Evolutionary conservation across 2,113 vertebrate genomes (phyloP), one percentile per base, ranked within the genome.

Genomic region (Carassius gibelio): DNA sequence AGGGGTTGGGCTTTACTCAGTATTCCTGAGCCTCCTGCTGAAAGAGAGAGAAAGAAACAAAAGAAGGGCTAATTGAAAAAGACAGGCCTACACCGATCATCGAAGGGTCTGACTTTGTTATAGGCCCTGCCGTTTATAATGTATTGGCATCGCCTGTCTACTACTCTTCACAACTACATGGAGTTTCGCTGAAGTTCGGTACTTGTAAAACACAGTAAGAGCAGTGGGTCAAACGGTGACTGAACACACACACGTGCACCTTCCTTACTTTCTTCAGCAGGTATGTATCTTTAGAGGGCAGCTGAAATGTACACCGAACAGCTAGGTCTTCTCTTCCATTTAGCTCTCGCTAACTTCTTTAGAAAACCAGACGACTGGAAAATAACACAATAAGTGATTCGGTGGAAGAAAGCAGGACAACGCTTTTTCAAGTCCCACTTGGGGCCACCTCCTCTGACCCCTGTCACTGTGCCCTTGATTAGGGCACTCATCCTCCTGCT

Each of bases 111-210:
- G 48, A 84, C 90, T 93, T 94, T 94, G 91, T 93, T 92, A 91
- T 86, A 84, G 89, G 89, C 89, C 89, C 86, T 86, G 90, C 84
- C 88, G 62, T 90, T 91, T 92, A 91, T 90, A 92, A 93, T 94
- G 90, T 93, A 93, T 92, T 91, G 93, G 79, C 26, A 90, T 89
- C 17, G 76, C 89, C 87, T 88, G 92, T 90, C 87, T 77, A 84
- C 30, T 83, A 11, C 68, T 83, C 81, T 72, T 72, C 50, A 36
- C 34, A n/a, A 26, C 30, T 69, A 69, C 64, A 52, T 34, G 14
- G 23, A 82, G 64, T 50, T 82, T 82, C 1, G 4, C 48, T 21
- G n/a, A 48, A 36, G 52, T 57, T 57, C 30, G 59, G 3, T 83
- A 72, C 81, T 72, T 83, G 48, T 83, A 34, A 72, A 81, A 68